Base-by-base conservation (phyloP, 1,140 invertebrate genomes). In the Eubasilissa regina region DNA sequence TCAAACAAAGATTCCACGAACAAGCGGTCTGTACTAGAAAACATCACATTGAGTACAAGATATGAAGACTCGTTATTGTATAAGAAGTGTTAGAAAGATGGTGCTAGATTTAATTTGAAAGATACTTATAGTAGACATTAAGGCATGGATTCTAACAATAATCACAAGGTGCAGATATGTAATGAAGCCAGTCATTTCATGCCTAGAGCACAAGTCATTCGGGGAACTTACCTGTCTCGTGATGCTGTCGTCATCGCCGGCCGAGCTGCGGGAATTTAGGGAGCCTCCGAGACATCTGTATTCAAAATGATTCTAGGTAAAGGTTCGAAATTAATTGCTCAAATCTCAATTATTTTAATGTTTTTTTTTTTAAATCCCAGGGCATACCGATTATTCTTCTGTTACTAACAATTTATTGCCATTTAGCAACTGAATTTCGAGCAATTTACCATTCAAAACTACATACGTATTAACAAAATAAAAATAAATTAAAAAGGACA, bases 251-350 rank as follows among this genome's bases (percentile, higher is more conserved):
- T 94, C 93, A 74, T 93, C 93, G 7, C 91, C 90, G 82, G 87
- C 86, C 6, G 89, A 89, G 77, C 86, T 87, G 64, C 90, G 88
- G 45, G 86, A 87, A 68, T 90, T 91, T 81, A 92, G 93, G 0
- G 92, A 91, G 15, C 93, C 93, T 17, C 94, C 94, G 76, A 96
- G 95, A 84, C 94, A 94, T 83, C 93, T 89, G 70, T 12, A 75
- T 80, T 68, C 12, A 76, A 72, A 11, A 74, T 58, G n/a, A n/a
- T n/a, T n/a, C n/a, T n/a, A n/a, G n/a, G n/a, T n/a, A n/a, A n/a
- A n/a, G n/a, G n/a, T n/a, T n/a, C n/a, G n/a, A n/a, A n/a, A n/a
- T n/a, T n/a, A n/a, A n/a, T n/a, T n/a, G n/a, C n/a, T n/a, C n/a
- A n/a, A n/a, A n/a, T n/a, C n/a, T n/a, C n/a, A n/a, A n/a, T n/a